A percentile compares a stretch with the other conserved stretches of the same genome.
Evolutionary conservation across 1,140 invertebrate species (phyloP).

Genomic region (Lepidostoma basale): DNA sequence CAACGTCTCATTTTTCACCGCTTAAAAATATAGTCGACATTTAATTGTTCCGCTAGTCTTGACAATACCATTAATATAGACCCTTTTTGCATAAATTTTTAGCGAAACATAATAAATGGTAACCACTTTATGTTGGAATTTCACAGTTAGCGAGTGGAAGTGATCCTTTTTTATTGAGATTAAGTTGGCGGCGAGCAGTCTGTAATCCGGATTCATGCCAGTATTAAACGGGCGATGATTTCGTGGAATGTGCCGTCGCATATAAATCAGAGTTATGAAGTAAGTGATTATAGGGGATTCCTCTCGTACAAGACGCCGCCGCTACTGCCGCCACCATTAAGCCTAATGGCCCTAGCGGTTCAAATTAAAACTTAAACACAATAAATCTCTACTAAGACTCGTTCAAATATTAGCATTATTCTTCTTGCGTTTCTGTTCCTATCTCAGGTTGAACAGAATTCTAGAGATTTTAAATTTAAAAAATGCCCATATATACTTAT

Average conservation of each 20-base stretch:
- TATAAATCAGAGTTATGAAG: conserved; percentile 1
- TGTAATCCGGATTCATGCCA: conserved; percentile 1
- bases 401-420: too few relatives aligned
- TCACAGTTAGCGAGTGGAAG: neutral
- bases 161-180: neutral
- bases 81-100: neutral
- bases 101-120: neutral
- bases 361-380: too few relatives aligned
- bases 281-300: too few relatives aligned
- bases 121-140: neutral
- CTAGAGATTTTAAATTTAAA: too few relatives aligned
- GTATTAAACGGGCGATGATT: conserved; percentile 2
- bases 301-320: too few relatives aligned
- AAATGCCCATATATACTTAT: too few relatives aligned
- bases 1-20: neutral
- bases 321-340: too few relatives aligned
- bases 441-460: too few relatives aligned
- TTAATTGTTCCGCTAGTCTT: neutral
- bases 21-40: neutral
- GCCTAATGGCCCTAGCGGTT: too few relatives aligned
- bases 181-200: neutral
- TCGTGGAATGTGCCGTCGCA: neutral
- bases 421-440: too few relatives aligned
- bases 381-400: too few relatives aligned
- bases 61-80: neutral